Base-by-base conservation (phyloP, 2,113 vertebrate species). In the Cryptomyrus ogoouensis region DNA sequence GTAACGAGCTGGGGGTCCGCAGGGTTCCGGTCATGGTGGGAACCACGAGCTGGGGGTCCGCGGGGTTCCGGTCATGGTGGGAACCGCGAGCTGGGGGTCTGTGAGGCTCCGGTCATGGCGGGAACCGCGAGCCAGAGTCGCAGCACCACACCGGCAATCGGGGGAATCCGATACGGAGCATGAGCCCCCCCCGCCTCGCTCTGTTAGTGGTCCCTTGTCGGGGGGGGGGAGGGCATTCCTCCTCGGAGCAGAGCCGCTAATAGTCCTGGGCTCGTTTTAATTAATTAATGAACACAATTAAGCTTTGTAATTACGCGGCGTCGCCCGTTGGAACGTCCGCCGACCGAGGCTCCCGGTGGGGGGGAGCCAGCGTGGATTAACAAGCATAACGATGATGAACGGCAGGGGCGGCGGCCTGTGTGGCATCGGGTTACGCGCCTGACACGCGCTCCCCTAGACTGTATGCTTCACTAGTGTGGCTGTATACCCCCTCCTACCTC, bases 251-350 rank as follows among this genome's bases (percentile, higher is more conserved):
- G n/a, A 21, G 85, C 50, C 5, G 50, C 50, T 56, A 87, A 87
- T 53, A 53, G 85, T 39, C 85, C 47, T 50, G 47, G 27, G 50
- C 85, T 87, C 15, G 2, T 87, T 87, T 87, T 87, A 87, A 87
- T 87, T 53, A 52, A 87, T 87, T 87, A 87, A 87, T 87, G 47
- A 87, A 87, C 47, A 87, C 85, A 52, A 52, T 87, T 87, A 87
- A 87, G 85, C n/a, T 53, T 53, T 87, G 85, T 87, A 87, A 87
- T 87, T 53, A 87, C 15, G 47, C 7, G 10, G 85, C 17, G n/a
- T 87, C 47, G 50, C 85, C 47, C 27, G 85, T 35, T 53, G 4
- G n/a, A 31, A 27, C 49, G 47, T 87, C 84, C 49, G n/a, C n/a
- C 27, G 8, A 39, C n/a, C 31, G n/a, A 31, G 15, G 50, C 47